Percentiles rank a stretch among this genome's conserved stretches.
phyloP scores from a whole-genome alignment of 2,888 invertebrate species.

The Rhynchonema sp. region DNA sequence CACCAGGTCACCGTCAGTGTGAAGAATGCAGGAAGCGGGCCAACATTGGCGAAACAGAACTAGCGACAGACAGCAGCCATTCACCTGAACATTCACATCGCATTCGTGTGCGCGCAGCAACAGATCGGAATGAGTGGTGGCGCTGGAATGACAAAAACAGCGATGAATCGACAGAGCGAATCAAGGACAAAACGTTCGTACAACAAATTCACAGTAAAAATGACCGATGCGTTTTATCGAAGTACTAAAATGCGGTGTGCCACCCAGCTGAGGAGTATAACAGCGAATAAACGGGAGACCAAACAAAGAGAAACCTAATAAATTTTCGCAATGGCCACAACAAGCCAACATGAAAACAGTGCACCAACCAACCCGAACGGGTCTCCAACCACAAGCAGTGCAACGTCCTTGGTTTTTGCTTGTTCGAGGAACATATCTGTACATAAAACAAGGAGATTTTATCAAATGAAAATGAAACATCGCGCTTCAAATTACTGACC shows the following conservation, averaged over 20 bases:
- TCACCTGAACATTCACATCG: constrained; percentile 17
- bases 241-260: no score
- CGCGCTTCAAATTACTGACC: constrained; percentile 6
- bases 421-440: constrained; percentile 55
- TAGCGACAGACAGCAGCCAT: neutral
- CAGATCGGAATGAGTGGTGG: constrained; percentile 91
- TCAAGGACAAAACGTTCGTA: no score
- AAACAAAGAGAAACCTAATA: no score
- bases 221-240: no score
- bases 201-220: no score
- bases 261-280: no score
- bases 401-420: constrained; percentile 54
- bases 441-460: constrained; percentile 8
- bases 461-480: neutral
- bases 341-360: no score
- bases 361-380: constrained; percentile 72
- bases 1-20: no score
- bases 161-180: no score
- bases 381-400: constrained; percentile 82
- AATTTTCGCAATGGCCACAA: no score
- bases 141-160: constrained; percentile 44
- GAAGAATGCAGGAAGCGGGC: neutral
- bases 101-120: constrained; percentile 60
- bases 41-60: neutral
- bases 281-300: no score